Evolutionary conservation across 2,797 vertebrate species (phyloP).

Genomic region (Poeciliopsis turneri): DNA sequence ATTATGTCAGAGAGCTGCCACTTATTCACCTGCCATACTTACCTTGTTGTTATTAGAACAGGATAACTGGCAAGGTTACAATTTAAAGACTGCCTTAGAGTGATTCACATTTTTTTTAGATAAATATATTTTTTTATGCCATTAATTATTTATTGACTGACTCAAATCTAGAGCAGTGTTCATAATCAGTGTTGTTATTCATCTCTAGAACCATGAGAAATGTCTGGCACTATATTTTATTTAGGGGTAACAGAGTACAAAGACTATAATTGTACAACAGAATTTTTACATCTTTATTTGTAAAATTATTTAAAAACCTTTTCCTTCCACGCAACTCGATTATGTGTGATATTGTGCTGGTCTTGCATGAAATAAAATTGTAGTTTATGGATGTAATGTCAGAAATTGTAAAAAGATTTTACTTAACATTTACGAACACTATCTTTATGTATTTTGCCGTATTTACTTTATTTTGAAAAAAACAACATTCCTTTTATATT

Average conservation of each 20-base stretch:
- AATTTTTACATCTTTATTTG: background rate
- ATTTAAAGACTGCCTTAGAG: background rate
- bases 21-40: conserved; percentile 11
- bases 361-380: background rate
- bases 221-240: background rate
- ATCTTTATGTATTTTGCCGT: background rate
- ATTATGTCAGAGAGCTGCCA: conserved; percentile 8
- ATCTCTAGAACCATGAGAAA: background rate
- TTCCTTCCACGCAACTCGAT: background rate
- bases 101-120: background rate
- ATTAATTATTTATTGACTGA: background rate
- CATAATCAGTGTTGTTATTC: background rate
- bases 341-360: background rate
- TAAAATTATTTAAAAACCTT: background rate
- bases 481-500: background rate
- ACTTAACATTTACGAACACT: background rate
- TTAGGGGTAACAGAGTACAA: background rate
- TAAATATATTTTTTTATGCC: background rate
- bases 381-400: background rate
- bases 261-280: background rate
- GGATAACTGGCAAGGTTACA: background rate
- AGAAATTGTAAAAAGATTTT: background rate
- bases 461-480: background rate
- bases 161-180: background rate
- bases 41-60: conserved; percentile 11